These are phyloP conservation scores for Mus spretus DNA, from an alignment of 2,797 vertebrate species.

Conservation along the genomic window DNA sequence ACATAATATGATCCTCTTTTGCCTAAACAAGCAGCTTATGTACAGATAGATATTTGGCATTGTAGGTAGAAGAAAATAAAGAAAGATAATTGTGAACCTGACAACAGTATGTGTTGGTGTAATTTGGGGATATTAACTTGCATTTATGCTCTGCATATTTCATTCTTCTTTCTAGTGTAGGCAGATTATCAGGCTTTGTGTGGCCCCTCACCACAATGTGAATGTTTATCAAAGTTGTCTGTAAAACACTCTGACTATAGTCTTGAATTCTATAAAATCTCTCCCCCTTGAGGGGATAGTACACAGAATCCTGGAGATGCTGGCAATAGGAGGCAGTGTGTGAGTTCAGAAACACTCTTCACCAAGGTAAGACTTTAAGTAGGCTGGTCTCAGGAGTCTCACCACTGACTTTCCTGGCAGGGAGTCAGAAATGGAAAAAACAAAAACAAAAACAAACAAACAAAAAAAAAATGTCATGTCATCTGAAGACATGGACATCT, in stretches of 20 bases:
- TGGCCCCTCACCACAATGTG: constrained; percentile 24
- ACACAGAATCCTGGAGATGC: not conserved
- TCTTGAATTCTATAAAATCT: constrained; percentile 9
- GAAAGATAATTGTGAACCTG: constrained; percentile 1
- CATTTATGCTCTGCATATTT: constrained; percentile 8
- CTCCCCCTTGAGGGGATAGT: not conserved
- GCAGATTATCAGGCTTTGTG: constrained; percentile 53
- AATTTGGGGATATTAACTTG: constrained; percentile 21
- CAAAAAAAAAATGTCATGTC: no score
- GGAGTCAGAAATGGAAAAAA: not conserved
- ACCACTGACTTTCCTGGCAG: not conserved
- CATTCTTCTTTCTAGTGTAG: not conserved
- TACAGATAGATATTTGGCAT: constrained; percentile 36
- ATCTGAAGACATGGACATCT: not conserved
- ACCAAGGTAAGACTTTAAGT: not conserved
- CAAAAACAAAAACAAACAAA: no score
- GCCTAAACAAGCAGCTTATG: not conserved
- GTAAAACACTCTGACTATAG: constrained; percentile 26
- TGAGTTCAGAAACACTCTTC: not conserved
- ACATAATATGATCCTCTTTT: not conserved
- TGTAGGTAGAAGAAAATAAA: constrained; percentile 54
- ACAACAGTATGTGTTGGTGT: not conserved
- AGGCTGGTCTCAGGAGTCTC: not conserved
- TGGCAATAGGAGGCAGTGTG: not conserved
- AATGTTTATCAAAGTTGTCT: constrained; percentile 36